These are phyloP conservation scores for Osmoderma eremita DNA, from an alignment of 2,888 invertebrate species.

Conservation along the genomic window DNA sequence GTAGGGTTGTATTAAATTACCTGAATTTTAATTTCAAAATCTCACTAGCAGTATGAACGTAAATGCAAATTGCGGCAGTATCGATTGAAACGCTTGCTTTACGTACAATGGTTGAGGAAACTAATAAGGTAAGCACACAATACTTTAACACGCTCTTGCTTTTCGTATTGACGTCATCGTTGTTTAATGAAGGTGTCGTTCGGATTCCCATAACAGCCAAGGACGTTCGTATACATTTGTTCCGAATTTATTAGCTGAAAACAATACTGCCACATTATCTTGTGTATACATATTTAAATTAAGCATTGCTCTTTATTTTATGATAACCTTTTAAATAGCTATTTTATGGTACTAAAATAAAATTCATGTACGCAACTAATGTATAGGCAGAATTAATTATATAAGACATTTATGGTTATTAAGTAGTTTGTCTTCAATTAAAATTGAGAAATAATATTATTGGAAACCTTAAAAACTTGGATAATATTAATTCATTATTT, in stretches of 20 bases:
- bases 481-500: too few relatives aligned
- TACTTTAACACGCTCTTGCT: constrained; percentile 37
- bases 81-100: constrained; percentile 34
- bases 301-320: background rate
- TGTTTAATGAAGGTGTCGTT: constrained; percentile 40
- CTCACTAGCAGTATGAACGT: background rate
- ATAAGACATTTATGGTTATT: background rate
- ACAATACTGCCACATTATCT: constrained; percentile 23
- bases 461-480: too few relatives aligned
- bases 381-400: background rate
- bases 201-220: constrained; percentile 29
- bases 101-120: constrained; percentile 20
- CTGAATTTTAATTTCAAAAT: constrained; percentile 22
- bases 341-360: background rate
- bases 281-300: constrained; percentile 7
- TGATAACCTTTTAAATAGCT: too few relatives aligned
- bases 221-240: constrained; percentile 30
- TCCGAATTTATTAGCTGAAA: constrained; percentile 35
- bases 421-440: constrained; percentile 9
- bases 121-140: constrained; percentile 37
- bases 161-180: constrained; percentile 42
- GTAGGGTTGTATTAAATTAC: background rate
- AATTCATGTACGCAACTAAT: background rate
- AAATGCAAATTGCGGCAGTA: background rate
- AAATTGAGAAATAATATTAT: background rate